These are phyloP conservation scores for Stichodactyla helianthus DNA, from an alignment of 64 coral and sea anemone species.

Conservation along the genomic window DNA sequence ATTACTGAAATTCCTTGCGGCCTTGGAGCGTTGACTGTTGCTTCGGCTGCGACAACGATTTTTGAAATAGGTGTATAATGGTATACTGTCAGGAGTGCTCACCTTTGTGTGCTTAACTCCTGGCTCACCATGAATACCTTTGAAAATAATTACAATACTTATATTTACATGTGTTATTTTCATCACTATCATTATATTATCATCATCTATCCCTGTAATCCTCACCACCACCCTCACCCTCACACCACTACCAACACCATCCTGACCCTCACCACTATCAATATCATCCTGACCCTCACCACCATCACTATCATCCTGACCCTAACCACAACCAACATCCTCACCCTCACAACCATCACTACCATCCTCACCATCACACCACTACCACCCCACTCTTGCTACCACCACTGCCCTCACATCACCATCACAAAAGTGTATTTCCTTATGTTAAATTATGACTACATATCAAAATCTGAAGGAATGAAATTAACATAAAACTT, in stretches of 20 bases:
- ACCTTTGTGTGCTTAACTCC: constrained; percentile 88
- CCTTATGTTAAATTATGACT: too few species aligned
- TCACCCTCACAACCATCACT: too few species aligned
- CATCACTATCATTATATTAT: neutral
- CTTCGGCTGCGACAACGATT: neutral
- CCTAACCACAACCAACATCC: neutral
- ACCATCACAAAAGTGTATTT: too few species aligned
- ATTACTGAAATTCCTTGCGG: too few species aligned
- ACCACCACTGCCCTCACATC: too few species aligned
- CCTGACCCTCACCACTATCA: neutral
- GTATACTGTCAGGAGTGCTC: neutral
- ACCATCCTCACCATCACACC: too few species aligned
- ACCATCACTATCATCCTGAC: neutral
- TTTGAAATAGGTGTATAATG: too few species aligned
- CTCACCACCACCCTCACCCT: neutral
- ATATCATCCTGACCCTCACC: neutral
- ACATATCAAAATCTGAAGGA: too few species aligned
- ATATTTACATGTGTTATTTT: neutral
- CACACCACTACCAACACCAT: neutral
- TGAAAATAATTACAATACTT: neutral
- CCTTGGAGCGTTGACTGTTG: too few species aligned
- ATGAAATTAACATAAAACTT: too few species aligned
- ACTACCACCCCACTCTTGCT: too few species aligned
- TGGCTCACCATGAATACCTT: constrained; percentile 97
- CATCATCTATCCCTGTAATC: neutral